Evolutionary conservation across 2,113 vertebrate species (phyloP), one percentile per base, ranked within the genome.

Genomic region (Gnathonemus echidnorhynchus): DNA sequence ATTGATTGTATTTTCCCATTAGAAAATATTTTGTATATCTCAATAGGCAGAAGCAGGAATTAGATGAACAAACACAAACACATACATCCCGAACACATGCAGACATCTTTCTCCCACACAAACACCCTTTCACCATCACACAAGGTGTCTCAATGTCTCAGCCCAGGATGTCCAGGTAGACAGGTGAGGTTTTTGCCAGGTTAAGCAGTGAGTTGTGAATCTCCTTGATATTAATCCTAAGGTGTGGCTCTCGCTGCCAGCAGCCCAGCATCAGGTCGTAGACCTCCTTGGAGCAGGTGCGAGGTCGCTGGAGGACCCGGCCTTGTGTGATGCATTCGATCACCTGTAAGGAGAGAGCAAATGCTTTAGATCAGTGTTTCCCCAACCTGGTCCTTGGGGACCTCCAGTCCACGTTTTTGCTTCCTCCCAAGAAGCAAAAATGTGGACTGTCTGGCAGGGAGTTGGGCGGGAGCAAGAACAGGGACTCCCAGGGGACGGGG

Each of bases 261-360:
- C 98, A 99, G 91, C 98, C 98, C 93, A 99, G 95, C 98, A 99
- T 99, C 95, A 99, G 96, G 93, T 99, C 98, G 1, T 99, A 99
- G 19, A 99, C 97, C 95, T 99, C 98, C 93, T 99, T 99, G 56
- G 98, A 98, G 93, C 98, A 99, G 0, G 97, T 97, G 87, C 98
- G 98, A 90, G 98, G 98, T 91, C 98, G 96, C 95, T 99, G 98
- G 93, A 99, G 96, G 90, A 99, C 98, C 58, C 98, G 96, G 87
- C 98, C 98, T 95, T 99, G 98, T 87, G 98, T 99, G 95, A 99
- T 99, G 95, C 98, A 99, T 93, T 99, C 98, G 70, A 99, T 99
- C 93, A 99, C 98, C 98, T 99, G 92, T 0, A 11, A 80, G 50
- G 62, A 42, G 89, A 89, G 62, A 0, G 46, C 88, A 89, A 1